phyloP scores from a whole-genome alignment of 2,113 vertebrate genomes.

The Microcebus murinus region DNA sequence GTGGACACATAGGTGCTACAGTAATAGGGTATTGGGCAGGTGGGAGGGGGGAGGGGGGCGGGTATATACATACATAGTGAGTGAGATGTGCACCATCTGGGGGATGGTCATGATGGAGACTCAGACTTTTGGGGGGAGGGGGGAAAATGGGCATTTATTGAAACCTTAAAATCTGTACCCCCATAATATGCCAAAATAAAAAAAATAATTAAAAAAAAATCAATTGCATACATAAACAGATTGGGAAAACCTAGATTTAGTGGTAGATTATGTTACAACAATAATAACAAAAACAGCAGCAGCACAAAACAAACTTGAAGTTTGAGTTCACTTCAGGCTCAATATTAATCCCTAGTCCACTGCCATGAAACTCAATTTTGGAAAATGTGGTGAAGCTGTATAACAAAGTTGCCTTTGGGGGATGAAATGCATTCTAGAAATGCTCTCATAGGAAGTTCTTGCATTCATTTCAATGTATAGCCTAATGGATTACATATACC shows the following conservation, averaged over 20 bases:
- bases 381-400: slow-evolving; percentile 56
- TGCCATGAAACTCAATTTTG: slow-evolving; percentile 45
- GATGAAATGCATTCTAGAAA: slow-evolving; percentile 51
- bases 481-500: background rate
- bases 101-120: no score
- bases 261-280: slow-evolving; percentile 13
- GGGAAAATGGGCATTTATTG: no score
- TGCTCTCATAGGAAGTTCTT: slow-evolving; percentile 15
- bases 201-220: no score
- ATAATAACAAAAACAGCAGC: background rate
- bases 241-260: background rate
- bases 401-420: background rate
- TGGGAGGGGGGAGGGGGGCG: no score
- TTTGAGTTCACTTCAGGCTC: slow-evolving; percentile 6
- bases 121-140: no score
- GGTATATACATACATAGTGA: no score
- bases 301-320: slow-evolving; percentile 36
- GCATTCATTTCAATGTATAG: slow-evolving; percentile 28
- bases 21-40: no score
- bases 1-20: no score
- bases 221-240: background rate
- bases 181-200: no score
- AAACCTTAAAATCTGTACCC: no score
- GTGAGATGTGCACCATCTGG: no score
- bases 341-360: background rate